These are phyloP conservation scores for Erebia palarica DNA, from an alignment of 2,888 invertebrate species.

Conservation along the genomic window DNA sequence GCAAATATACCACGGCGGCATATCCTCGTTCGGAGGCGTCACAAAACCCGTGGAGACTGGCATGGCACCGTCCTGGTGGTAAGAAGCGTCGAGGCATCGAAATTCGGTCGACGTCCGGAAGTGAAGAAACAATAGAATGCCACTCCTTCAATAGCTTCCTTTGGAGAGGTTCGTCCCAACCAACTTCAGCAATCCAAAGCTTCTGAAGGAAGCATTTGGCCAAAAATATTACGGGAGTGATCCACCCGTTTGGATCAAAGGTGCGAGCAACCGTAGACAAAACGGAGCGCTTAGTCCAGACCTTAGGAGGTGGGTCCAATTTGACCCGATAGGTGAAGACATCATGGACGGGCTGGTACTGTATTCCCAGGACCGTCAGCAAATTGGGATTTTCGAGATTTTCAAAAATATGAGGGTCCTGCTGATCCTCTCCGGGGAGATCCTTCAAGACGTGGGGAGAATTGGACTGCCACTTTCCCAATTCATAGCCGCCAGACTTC, in stretches of 20 bases:
- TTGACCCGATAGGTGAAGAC: no score
- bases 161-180: conserved; percentile 46
- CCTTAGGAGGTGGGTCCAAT: background rate
- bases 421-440: background rate
- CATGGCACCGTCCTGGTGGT: no score
- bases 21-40: no score
- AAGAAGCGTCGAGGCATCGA: background rate
- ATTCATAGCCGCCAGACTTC: background rate
- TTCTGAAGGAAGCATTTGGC: no score
- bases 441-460: background rate
- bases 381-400: no score
- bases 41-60: no score
- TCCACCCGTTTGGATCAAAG: conserved; percentile 43
- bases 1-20: no score
- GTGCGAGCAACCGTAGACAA: background rate
- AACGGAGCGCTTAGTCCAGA: background rate
- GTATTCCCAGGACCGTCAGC: no score
- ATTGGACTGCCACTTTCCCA: conserved; percentile 1
- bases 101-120: no score
- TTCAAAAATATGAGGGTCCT: no score
- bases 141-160: conserved; percentile 38
- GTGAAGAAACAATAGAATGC: conserved; percentile 11
- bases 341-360: no score
- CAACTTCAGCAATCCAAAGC: conserved; percentile 46
- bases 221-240: conserved; percentile 42